These are phyloP conservation scores for Cataglyphis hispanica DNA, from an alignment of 1,140 invertebrate species.

Conservation along the genomic window DNA sequence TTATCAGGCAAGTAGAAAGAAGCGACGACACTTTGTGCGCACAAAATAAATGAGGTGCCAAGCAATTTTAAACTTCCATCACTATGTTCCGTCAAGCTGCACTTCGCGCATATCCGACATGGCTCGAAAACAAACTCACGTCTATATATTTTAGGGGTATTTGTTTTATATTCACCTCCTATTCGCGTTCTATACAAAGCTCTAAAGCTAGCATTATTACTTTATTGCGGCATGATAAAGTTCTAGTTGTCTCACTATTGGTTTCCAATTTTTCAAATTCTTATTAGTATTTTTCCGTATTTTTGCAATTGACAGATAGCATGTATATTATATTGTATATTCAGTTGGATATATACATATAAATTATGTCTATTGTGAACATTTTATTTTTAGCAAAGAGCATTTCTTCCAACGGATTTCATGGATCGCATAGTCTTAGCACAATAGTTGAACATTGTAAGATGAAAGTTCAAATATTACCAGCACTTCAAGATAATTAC, in stretches of 20 bases:
- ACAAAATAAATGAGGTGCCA: background rate
- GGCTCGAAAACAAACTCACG: constrained; percentile 83
- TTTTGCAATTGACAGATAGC: background rate
- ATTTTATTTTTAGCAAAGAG: constrained; percentile 70
- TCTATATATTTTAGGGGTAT: constrained; percentile 89
- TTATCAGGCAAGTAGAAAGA: constrained; percentile 57
- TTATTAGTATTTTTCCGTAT: background rate
- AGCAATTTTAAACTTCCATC: background rate
- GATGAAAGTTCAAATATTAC: constrained; percentile 91
- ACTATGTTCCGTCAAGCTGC: constrained; percentile 73
- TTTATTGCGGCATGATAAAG: too few relatives aligned
- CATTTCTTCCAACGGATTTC: constrained; percentile 86
- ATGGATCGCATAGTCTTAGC: constrained; percentile 88
- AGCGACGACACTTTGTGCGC: background rate
- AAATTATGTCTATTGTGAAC: constrained; percentile 39
- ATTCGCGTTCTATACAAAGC: background rate
- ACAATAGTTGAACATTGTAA: constrained; percentile 85
- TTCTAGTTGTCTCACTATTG: too few relatives aligned
- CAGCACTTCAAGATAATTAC: constrained; percentile 96
- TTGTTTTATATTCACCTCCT: background rate
- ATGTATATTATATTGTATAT: background rate
- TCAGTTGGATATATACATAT: background rate
- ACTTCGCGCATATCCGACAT: constrained; percentile 75
- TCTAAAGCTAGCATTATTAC: too few relatives aligned
- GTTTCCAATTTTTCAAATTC: too few relatives aligned